These are phyloP conservation scores for Daktulosphaira vitifoliae DNA, from an alignment of 1,140 invertebrate genomes.

Conservation along the genomic window DNA sequence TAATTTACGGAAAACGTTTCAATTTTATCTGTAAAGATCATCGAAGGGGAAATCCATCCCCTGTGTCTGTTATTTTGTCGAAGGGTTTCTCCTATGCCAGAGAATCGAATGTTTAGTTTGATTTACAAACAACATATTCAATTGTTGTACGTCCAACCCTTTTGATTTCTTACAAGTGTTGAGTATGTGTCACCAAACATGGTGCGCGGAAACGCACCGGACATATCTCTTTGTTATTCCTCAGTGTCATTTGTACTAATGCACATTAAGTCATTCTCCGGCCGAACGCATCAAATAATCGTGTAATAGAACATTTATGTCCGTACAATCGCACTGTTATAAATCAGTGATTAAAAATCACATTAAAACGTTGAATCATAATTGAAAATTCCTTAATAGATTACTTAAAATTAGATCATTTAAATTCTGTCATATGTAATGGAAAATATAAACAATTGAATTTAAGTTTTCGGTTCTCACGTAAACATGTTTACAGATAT, in stretches of 20 bases:
- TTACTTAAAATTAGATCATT: too few relatives aligned
- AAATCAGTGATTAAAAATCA: too few relatives aligned
- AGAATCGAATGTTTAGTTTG: not conserved
- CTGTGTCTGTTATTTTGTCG: not conserved
- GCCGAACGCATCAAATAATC: not conserved
- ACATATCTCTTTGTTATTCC: conserved; percentile 4
- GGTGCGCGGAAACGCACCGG: not conserved
- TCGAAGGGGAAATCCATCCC: not conserved
- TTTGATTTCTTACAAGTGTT: conserved; percentile 28
- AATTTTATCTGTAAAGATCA: not conserved
- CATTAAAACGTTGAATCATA: too few relatives aligned
- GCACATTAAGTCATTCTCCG: not conserved
- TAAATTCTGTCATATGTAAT: too few relatives aligned
- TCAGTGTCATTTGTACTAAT: not conserved
- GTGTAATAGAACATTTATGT: conserved; percentile 4
- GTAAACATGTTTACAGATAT: too few relatives aligned
- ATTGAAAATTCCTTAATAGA: too few relatives aligned
- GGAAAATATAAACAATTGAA: too few relatives aligned
- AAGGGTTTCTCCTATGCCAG: conserved; percentile 12
- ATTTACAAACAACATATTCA: conserved; percentile 15
- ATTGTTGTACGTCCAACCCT: conserved; percentile 10
- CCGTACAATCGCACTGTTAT: not conserved
- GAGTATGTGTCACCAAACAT: conserved; percentile 14
- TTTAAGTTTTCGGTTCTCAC: too few relatives aligned
- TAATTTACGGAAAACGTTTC: not conserved